These are phyloP conservation scores for Scomber scombrus DNA, from an alignment of 2,113 vertebrate species.

Conservation along the genomic window DNA sequence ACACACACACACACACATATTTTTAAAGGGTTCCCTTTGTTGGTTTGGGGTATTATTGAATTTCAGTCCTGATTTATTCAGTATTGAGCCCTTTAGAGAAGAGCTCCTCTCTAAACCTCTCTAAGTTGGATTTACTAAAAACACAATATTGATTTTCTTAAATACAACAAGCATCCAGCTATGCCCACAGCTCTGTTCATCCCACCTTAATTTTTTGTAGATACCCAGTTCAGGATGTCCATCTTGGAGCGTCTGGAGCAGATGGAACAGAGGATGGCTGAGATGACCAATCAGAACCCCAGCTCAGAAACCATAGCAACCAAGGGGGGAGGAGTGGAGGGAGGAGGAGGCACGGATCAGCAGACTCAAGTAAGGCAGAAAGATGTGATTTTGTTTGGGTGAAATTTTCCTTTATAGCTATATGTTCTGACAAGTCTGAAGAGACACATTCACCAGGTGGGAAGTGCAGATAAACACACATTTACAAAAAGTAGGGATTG, in stretches of 20 bases:
- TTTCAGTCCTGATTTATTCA: constrained; percentile 21
- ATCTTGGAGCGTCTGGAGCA: constrained; percentile 98
- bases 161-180: constrained; percentile 20
- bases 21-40: constrained; percentile 8
- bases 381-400: constrained; percentile 12
- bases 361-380: constrained; percentile 90
- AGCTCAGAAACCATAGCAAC: constrained; percentile 87
- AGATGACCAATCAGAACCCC: constrained; percentile 96
- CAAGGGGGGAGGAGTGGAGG: constrained; percentile 81
- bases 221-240: constrained; percentile 99
- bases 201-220: constrained; percentile 77
- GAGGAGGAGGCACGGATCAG: constrained; percentile 80
- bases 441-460: neutral
- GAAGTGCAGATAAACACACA: neutral
- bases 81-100: constrained; percentile 1
- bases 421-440: neutral
- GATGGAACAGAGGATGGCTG: constrained; percentile 98
- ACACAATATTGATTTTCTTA: constrained; percentile 29
- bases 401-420: constrained; percentile 9
- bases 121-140: constrained; percentile 42
- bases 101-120: constrained; percentile 38
- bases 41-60: constrained; percentile 24
- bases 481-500: neutral
- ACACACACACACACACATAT: neutral
- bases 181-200: constrained; percentile 27